Base-by-base conservation (phyloP, 2,888 invertebrate species). In the Eupithecia dodoneata region DNA sequence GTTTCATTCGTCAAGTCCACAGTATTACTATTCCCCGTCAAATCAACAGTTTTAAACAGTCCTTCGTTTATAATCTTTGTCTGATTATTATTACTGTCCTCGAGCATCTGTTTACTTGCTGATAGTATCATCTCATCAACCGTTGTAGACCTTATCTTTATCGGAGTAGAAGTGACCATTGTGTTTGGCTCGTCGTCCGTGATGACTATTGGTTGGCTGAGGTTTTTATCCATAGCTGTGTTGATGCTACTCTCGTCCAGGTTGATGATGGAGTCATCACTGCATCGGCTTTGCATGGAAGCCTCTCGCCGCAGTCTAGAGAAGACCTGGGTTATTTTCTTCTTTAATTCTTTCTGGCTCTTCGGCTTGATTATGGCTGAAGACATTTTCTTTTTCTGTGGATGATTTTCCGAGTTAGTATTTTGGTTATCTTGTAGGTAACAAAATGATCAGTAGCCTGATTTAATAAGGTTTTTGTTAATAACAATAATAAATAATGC, bases 11-110 rank as follows among this genome's bases (percentile, higher is more conserved):
- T 69, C 45, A 69, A 69, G 10, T 69, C 67, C 15, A 69, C 67
- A 9, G 67, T 47, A 66, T 66, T 66, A 6, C 2, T 15, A 41
- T 42, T 66, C 42, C 66, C 66, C 2, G 66, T 66, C 15, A 95
- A 86, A 83, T 94, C 94, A 82, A 94, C 92, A 0, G 94, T 95
- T 73, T 92, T 75, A 79, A 85, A 94, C 0, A 92, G 91, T 76
- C 91, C 89, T 7, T 42, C 81, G 70, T 93, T 91, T 4, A 92
- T 91, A 76, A 90, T 84, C 83, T 83, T 91, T 0, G 93, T 92
- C 76, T 87, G 79, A 79, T 92, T 85, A 9, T 79, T 77, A 13
- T 85, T 79, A 5, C 87, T 87, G 42, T 83, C 79, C 41, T 84
- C 85, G 2, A 65, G 9, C 9, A 74, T 13, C n/a, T 72, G 65